A percentile compares a stretch with the other conserved stretches of the same genome.
Evolutionary conservation across 1,140 invertebrate genomes (phyloP).

Genomic region (Triops longicaudatus): DNA sequence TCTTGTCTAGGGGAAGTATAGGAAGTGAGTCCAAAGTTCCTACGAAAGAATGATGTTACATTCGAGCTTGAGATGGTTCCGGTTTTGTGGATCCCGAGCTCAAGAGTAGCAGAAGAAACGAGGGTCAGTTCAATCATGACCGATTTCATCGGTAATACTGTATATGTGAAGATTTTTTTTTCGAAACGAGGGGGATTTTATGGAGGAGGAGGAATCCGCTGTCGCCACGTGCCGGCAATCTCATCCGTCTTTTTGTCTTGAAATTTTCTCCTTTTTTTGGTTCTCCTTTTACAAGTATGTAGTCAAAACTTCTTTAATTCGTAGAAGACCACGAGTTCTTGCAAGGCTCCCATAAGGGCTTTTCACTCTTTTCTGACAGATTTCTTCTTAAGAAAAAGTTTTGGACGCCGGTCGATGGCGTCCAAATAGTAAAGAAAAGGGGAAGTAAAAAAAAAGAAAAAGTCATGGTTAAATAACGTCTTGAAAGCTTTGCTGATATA

Average conservation of each 20-base stretch:
- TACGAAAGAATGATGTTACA: not conserved
- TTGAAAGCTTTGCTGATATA: too few species aligned
- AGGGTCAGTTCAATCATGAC: not conserved
- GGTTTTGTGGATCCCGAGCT: not conserved
- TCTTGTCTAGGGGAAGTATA: not conserved
- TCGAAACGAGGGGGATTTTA: not conserved
- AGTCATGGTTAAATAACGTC: too few species aligned
- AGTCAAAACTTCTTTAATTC: not conserved
- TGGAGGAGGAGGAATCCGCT: not conserved
- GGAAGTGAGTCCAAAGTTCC: not conserved
- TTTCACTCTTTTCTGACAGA: not conserved
- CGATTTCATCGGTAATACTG: not conserved
- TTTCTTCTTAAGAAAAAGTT: not conserved
- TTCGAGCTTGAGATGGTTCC: not conserved
- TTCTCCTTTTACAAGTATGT: not conserved
- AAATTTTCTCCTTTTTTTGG: not conserved
- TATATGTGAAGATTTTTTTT: not conserved
- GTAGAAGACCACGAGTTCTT: not conserved
- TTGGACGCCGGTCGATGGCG: too few species aligned
- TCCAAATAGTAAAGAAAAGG: too few species aligned
- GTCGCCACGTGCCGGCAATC: slow-evolving; percentile 4
- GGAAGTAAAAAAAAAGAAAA: too few species aligned
- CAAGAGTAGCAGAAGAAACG: not conserved
- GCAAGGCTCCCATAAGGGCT: not conserved
- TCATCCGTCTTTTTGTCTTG: not conserved